A percentile compares a stretch with the other conserved stretches of the same genome.
phyloP scores from a whole-genome alignment of 2,797 vertebrate species.

The Dicrostonyx torquatus region DNA sequence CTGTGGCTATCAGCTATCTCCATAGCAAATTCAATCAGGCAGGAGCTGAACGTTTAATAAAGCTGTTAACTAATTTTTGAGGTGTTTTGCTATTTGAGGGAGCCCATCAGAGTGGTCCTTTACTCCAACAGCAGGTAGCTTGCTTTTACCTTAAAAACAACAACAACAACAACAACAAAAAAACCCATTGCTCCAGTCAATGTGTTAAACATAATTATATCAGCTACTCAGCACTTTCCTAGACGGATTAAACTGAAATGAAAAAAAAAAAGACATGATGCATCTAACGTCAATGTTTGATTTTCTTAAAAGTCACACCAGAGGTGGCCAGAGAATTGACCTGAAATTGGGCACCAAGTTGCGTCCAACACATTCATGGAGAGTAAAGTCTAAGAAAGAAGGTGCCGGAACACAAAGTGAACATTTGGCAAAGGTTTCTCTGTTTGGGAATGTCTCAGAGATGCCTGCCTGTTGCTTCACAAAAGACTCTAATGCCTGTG shows the following conservation, averaged over 20 bases:
- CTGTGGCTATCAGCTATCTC: not conserved
- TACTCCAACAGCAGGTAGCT: not conserved
- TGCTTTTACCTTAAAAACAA: not conserved
- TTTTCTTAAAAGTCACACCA: constrained; percentile 11
- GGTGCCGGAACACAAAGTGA: not conserved
- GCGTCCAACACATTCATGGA: not conserved
- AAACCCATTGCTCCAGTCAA: not conserved
- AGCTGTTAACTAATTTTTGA: not conserved
- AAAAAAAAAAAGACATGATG: constrained; percentile 5
- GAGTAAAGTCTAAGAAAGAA: not conserved
- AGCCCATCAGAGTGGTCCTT: not conserved
- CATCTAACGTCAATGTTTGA: not conserved
- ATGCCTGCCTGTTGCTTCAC: not conserved
- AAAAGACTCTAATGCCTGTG: not conserved
- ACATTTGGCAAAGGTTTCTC: constrained; percentile 11
- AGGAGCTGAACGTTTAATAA: constrained; percentile 20
- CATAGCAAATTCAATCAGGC: not conserved
- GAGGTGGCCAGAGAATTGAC: not conserved
- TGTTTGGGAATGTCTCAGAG: not conserved
- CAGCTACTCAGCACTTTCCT: not conserved
- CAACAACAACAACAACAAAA: too few species aligned
- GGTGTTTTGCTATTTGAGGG: not conserved
- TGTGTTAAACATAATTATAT: not conserved
- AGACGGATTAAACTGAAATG: constrained; percentile 18
- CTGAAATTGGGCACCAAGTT: not conserved